Conservation (phyloP, 1,140 invertebrate species). For the Aphidius gifuensis region DNA sequence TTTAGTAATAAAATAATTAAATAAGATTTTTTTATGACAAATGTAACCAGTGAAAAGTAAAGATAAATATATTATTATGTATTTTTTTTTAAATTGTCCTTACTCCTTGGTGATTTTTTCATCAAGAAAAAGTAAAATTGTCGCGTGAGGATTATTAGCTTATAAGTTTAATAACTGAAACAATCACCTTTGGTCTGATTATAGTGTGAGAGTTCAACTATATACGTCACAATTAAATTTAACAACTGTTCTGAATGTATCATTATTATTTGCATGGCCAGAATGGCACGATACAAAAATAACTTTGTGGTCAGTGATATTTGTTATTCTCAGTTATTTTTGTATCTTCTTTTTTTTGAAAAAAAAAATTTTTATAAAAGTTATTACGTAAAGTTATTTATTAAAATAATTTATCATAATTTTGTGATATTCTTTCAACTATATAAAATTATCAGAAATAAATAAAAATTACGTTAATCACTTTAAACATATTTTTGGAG, state of each 20-base stretch:
- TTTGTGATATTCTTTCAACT: too few species aligned
- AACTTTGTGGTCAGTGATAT: slow-evolving; percentile 1
- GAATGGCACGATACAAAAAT: slow-evolving; percentile 37
- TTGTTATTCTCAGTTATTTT: too few species aligned
- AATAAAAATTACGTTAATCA: too few species aligned
- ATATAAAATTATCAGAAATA: too few species aligned
- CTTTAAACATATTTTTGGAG: too few species aligned
- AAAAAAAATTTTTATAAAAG: too few species aligned
- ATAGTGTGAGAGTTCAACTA: slow-evolving; percentile 13
- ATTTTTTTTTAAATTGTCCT: not conserved
- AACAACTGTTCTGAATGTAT: slow-evolving; percentile 22
- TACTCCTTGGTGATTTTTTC: slow-evolving; percentile 6
- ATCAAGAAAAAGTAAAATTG: not conserved
- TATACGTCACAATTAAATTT: slow-evolving; percentile 30
- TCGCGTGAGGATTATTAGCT: slow-evolving; percentile 26
- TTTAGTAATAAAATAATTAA: too few species aligned
- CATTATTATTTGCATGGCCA: slow-evolving; percentile 27
- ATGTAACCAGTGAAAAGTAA: too few species aligned
- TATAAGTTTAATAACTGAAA: slow-evolving; percentile 31
- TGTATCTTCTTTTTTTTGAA: too few species aligned
- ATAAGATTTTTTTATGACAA: too few species aligned
- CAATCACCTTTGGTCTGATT: slow-evolving; percentile 24
- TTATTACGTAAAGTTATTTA: too few species aligned
- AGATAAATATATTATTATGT: not conserved
- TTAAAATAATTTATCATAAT: too few species aligned